Evolutionary conservation across 2,113 vertebrate genomes (phyloP).

Genomic region (Syngnathus typhle): DNA sequence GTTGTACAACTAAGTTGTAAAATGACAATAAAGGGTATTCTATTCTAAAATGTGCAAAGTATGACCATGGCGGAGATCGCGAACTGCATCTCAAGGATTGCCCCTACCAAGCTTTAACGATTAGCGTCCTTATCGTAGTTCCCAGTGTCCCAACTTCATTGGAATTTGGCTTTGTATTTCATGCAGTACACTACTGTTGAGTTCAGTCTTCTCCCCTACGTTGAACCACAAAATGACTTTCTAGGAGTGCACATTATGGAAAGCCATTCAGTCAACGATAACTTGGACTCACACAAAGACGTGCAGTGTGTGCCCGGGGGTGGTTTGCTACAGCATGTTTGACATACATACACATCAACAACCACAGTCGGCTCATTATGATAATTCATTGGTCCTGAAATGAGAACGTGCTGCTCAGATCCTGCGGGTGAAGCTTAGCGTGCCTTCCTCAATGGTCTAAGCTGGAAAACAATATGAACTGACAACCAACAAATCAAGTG

Average conservation of each 20-base stretch:
- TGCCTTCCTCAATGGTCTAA: slow-evolving; percentile 10
- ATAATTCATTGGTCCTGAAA: slow-evolving; percentile 52
- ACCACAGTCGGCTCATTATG: slow-evolving; percentile 45
- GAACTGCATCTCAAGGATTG: too few relatives aligned
- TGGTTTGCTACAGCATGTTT: slow-evolving; percentile 26
- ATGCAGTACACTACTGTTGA: background rate
- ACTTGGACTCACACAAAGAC: slow-evolving; percentile 23
- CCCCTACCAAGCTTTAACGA: too few relatives aligned
- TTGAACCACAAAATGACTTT: slow-evolving; percentile 33
- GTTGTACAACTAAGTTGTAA: too few relatives aligned
- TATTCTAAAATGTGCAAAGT: too few relatives aligned
- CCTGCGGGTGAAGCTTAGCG: slow-evolving; percentile 21
- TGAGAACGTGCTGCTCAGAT: slow-evolving; percentile 29
- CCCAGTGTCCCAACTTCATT: too few relatives aligned
- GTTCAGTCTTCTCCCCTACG: slow-evolving; percentile 9
- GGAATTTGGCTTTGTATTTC: background rate
- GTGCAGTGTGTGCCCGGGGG: slow-evolving; percentile 26
- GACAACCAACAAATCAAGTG: slow-evolving; percentile 11
- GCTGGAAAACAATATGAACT: slow-evolving; percentile 5
- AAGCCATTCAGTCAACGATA: slow-evolving; percentile 32
- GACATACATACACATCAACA: slow-evolving; percentile 33
- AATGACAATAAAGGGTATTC: too few relatives aligned
- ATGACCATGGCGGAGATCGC: too few relatives aligned
- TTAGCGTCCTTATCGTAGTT: too few relatives aligned
- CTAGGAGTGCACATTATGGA: slow-evolving; percentile 20